These are phyloP conservation scores for Athetis lepigone DNA, from an alignment of 2,888 invertebrate genomes.

Conservation along the genomic window DNA sequence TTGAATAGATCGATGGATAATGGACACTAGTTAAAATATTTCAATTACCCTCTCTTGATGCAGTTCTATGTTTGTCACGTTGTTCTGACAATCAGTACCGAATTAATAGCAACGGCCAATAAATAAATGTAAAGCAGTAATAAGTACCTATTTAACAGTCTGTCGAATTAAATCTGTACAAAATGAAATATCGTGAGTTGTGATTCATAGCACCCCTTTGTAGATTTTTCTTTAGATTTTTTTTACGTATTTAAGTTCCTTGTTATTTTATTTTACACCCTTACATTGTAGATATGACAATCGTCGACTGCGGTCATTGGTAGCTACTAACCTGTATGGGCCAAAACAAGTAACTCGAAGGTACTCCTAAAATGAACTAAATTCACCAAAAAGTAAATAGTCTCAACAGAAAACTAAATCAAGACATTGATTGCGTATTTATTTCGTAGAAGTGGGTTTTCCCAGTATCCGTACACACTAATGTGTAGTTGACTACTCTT, in stretches of 20 bases:
- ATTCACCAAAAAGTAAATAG: neutral
- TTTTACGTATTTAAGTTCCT: constrained; percentile 7
- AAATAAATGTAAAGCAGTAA: constrained; percentile 87
- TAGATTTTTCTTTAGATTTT: constrained; percentile 59
- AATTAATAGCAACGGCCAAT: constrained; percentile 85
- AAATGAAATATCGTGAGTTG: constrained; percentile 84
- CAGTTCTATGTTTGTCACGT: constrained; percentile 74
- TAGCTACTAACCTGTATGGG: constrained; percentile 8
- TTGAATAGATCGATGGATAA: constrained; percentile 70
- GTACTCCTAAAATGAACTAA: neutral
- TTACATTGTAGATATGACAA: constrained; percentile 9
- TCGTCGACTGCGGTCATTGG: constrained; percentile 3
- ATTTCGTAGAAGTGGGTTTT: neutral
- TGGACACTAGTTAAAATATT: constrained; percentile 64
- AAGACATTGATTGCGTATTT: neutral
- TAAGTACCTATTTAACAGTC: constrained; percentile 87
- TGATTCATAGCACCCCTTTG: constrained; percentile 76
- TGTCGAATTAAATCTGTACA: constrained; percentile 90
- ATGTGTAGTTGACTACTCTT: neutral
- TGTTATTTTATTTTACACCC: constrained; percentile 56
- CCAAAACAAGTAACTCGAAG: neutral
- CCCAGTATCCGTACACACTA: neutral
- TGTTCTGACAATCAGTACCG: constrained; percentile 81
- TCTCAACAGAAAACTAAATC: too few relatives aligned
- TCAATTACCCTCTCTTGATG: constrained; percentile 70